phyloP scores from a whole-genome alignment of 35 echinoderm and acorn worm species.

The Hemicentrotus pulcherrimus region DNA sequence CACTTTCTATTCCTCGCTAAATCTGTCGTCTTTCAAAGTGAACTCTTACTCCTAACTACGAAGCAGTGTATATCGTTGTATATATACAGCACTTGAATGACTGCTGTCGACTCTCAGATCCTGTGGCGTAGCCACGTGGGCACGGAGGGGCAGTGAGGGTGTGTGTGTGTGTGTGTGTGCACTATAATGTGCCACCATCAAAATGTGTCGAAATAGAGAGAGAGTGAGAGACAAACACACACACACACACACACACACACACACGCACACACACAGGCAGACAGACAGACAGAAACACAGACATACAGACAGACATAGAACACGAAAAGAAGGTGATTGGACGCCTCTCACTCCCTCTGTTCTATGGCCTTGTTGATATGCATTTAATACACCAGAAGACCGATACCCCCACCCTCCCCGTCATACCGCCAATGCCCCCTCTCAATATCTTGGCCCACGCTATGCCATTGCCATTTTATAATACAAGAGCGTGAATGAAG shows the following conservation, averaged over 20 bases:
- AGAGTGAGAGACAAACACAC: not conserved
- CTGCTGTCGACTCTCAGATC: not conserved
- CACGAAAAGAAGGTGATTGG: not conserved
- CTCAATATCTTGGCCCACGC: not conserved
- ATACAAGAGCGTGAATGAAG: not conserved
- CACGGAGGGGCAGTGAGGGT: not conserved
- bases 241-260: too few relatives aligned
- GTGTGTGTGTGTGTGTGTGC: not conserved
- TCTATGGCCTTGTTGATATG: not conserved
- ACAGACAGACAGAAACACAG: not conserved
- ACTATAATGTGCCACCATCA: not conserved
- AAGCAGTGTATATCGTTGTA: constrained; percentile 3
- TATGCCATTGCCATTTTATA: not conserved
- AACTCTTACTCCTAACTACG: constrained; percentile 3
- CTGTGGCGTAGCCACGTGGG: not conserved
- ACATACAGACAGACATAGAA: not conserved
- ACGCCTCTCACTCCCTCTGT: not conserved
- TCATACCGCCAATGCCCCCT: not conserved
- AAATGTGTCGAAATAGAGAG: not conserved
- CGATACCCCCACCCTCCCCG: too few relatives aligned
- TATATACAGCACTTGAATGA: not conserved
- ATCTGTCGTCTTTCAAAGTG: not conserved
- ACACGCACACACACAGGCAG: not conserved
- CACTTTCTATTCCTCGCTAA: constrained; percentile 9
- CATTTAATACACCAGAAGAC: too few relatives aligned